Percentiles rank a stretch among this genome's conserved stretches.
Evolutionary conservation across 2,797 vertebrate species (phyloP).

Genomic region (Oryzias dopingdopingensis): DNA sequence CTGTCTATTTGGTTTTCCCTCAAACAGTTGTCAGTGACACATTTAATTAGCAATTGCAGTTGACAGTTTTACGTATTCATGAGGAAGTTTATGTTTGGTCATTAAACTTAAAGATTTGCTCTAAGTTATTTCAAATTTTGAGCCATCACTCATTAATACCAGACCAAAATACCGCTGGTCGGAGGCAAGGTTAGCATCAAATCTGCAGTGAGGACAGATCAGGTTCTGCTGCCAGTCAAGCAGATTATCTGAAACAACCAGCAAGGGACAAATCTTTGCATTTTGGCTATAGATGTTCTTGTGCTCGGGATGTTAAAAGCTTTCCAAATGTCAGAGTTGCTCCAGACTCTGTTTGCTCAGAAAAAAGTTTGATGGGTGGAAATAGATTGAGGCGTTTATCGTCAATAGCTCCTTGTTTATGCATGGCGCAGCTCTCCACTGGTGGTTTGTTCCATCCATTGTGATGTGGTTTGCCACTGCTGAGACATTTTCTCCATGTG

Average conservation of each 20-base stretch:
- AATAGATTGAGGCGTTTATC: constrained; percentile 65
- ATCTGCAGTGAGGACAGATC: constrained; percentile 45
- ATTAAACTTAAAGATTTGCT: constrained; percentile 9
- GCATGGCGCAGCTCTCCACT: constrained; percentile 58
- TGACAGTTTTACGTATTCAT: too few species aligned
- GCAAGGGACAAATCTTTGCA: constrained; percentile 33
- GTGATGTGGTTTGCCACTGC: constrained; percentile 69
- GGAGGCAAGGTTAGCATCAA: constrained; percentile 44
- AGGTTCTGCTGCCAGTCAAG: constrained; percentile 21
- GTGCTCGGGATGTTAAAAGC: constrained; percentile 44
- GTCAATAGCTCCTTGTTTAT: constrained; percentile 68
- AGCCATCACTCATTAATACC: constrained; percentile 28
- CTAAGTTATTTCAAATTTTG: constrained; percentile 7
- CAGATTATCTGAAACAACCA: constrained; percentile 32
- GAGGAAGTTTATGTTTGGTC: constrained; percentile 15
- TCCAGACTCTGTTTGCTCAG: constrained; percentile 52
- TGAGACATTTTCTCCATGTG: constrained; percentile 73
- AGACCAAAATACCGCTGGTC: constrained; percentile 12
- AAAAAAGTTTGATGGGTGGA: constrained; percentile 66
- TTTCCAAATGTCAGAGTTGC: constrained; percentile 45
- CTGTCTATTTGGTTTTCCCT: too few species aligned
- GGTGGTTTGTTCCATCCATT: constrained; percentile 62
- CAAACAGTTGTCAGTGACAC: too few species aligned
- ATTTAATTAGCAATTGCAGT: too few species aligned
- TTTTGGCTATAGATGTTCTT: constrained; percentile 42